Evolutionary conservation across 2,113 vertebrate species (phyloP).

Genomic region (Carettochelys insculpta): DNA sequence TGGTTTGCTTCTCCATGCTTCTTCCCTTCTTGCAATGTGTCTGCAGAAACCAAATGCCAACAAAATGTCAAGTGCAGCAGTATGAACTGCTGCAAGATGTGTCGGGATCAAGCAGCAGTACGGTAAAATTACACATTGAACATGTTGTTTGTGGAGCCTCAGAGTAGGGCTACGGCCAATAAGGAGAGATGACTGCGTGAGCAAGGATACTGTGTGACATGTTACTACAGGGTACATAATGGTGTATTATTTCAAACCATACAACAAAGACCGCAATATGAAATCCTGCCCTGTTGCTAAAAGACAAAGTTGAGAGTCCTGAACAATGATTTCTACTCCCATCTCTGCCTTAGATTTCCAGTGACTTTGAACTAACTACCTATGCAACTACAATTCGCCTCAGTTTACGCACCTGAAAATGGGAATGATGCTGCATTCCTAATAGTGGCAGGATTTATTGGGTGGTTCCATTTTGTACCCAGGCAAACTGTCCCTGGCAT

Average conservation of each 20-base stretch:
- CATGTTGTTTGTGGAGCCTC: neutral
- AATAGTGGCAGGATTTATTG: neutral
- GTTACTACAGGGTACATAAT: neutral
- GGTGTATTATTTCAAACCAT: neutral
- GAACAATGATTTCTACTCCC: neutral
- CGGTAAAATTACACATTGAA: neutral
- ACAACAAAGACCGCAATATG: neutral
- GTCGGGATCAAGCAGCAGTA: neutral
- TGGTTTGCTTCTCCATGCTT: neutral
- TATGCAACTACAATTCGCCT: neutral
- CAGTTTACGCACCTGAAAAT: neutral
- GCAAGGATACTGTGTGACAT: neutral
- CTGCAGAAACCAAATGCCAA: neutral
- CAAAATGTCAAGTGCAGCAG: accelerated
- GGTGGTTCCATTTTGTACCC: neutral
- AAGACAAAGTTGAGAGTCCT: neutral
- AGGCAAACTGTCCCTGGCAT: neutral
- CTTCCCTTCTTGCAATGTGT: neutral
- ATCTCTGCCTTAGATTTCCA: neutral
- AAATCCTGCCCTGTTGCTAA: neutral
- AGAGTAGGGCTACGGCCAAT: neutral
- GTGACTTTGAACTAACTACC: neutral
- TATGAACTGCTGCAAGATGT: neutral
- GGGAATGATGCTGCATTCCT: neutral
- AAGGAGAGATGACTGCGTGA: neutral